Base-by-base conservation (phyloP, 2,113 vertebrate genomes). In the Coryphaenoides rupestris region DNA sequence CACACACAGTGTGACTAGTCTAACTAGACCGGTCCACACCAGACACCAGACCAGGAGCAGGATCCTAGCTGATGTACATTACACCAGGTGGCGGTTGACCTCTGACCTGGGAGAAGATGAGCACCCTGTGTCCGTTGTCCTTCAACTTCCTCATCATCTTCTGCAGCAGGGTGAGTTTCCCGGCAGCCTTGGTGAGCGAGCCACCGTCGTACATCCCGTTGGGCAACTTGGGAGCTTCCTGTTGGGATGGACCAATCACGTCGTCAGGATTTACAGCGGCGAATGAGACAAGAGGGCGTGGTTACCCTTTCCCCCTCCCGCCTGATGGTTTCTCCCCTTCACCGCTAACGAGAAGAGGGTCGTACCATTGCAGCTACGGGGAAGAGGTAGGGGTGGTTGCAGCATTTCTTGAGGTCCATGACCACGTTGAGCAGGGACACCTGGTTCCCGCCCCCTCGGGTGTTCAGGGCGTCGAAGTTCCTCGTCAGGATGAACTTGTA, bases 321-420 rank as follows among this genome's bases (percentile, higher is more conserved):
- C 26, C 3, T 46, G 28, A 26, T 19, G n/a, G 58, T 17, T 12
- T 1, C 15, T n/a, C 16, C 13, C 22, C 15, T 9, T 15, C 3
- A 16, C 16, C 19, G 2, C 1, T 2, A 5, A 26, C 24, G 21
- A 33, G 52, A 28, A 2, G 45, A 22, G 62, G 19, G 7, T 28
- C 87, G 0, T 93, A 99, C 96, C 92, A 97, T 97, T 21, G 96
- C 96, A 57, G 96, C 96, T 22, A 93, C 93, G 0, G 96, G 96
- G 69, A 99, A 99, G 85, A 99, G 95, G 89, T 98, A 99, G 2
- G 96, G 96, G 73, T 98, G 96, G 84, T 99, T 99, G 88, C 96
- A 99, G 88, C 96, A 99, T 75, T 99, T 99, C 87, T 99, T 99
- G 28, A 99, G 91, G 79, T 98, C 96, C 96, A 99, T 99, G 70